phyloP scores from a whole-genome alignment of 2,113 vertebrate species.

The Dicrurus megarhynchus region DNA sequence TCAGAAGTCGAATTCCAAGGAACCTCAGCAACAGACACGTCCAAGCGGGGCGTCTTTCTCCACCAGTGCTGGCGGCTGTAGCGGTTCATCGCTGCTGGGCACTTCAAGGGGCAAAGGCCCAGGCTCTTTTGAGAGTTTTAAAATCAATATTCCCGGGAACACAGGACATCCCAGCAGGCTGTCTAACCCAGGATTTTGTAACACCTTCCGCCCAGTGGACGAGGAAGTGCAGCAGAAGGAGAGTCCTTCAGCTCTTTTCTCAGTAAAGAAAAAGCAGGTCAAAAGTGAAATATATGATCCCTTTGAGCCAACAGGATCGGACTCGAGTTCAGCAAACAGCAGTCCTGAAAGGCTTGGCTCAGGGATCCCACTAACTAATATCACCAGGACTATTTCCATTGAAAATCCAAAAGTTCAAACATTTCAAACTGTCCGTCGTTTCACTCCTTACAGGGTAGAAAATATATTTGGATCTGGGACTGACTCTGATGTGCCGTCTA shows the following conservation, averaged over 20 bases:
- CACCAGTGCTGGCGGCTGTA: slow-evolving; percentile 41
- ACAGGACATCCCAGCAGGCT: slow-evolving; percentile 76
- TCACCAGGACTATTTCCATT: slow-evolving; percentile 77
- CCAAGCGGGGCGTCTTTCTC: slow-evolving; percentile 42
- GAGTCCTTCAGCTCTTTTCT: slow-evolving; percentile 52
- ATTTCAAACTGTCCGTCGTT: slow-evolving; percentile 69
- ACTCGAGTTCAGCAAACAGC: slow-evolving; percentile 79
- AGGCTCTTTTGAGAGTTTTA: slow-evolving; percentile 83
- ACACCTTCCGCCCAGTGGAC: slow-evolving; percentile 72
- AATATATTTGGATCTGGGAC: slow-evolving; percentile 29
- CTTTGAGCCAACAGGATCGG: slow-evolving; percentile 92
- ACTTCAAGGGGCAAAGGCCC: slow-evolving; percentile 52
- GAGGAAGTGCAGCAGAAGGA: slow-evolving; percentile 74
- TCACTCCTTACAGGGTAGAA: slow-evolving; percentile 67
- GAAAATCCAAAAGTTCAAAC: slow-evolving; percentile 65
- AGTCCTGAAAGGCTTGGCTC: slow-evolving; percentile 74
- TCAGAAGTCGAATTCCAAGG: slow-evolving; percentile 62
- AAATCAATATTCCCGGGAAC: slow-evolving; percentile 89
- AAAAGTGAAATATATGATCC: slow-evolving; percentile 92
- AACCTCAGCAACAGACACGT: slow-evolving; percentile 54
- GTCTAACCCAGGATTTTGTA: slow-evolving; percentile 71
- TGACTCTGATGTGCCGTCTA: neutral
- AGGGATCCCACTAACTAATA: slow-evolving; percentile 62
- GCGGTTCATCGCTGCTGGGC: neutral
- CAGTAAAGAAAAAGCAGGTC: slow-evolving; percentile 72